Conservation (phyloP, 2,113 vertebrate genomes). For the Malaclemys terrapin region DNA sequence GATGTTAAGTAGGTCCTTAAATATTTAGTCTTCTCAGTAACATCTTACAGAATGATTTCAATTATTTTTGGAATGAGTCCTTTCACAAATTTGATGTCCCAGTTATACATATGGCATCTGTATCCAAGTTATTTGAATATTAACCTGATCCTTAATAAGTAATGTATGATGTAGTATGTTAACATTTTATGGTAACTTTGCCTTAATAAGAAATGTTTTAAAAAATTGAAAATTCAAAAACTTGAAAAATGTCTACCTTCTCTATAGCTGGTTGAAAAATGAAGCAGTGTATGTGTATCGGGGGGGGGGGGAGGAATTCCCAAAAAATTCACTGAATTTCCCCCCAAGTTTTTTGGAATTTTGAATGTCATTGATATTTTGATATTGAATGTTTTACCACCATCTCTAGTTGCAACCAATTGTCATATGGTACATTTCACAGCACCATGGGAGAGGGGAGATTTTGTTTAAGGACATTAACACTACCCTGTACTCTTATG, state of each 20-base stretch:
- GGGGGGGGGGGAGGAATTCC: too few relatives aligned
- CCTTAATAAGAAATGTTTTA: too few relatives aligned
- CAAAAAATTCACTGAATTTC: neutral
- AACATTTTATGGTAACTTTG: too few relatives aligned
- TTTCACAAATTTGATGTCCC: too few relatives aligned
- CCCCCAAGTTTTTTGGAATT: neutral
- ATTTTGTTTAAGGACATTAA: neutral
- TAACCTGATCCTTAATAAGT: too few relatives aligned
- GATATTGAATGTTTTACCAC: neutral
- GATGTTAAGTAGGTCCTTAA: too few relatives aligned
- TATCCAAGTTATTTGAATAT: too few relatives aligned
- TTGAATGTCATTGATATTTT: neutral
- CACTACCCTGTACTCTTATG: neutral
- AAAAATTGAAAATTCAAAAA: neutral
- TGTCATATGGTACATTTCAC: neutral
- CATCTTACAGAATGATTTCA: too few relatives aligned
- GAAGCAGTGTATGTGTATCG: neutral
- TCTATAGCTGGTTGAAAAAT: neutral
- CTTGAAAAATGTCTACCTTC: neutral
- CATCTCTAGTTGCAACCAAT: neutral
- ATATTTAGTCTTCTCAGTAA: too few relatives aligned
- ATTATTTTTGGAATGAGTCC: too few relatives aligned
- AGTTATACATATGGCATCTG: too few relatives aligned
- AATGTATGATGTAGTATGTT: too few relatives aligned
- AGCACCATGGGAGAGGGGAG: neutral